Evolutionary conservation across 2,797 vertebrate species (phyloP), one percentile per base, ranked within the genome.

Genomic region (Rhinatrema bivittatum): DNA sequence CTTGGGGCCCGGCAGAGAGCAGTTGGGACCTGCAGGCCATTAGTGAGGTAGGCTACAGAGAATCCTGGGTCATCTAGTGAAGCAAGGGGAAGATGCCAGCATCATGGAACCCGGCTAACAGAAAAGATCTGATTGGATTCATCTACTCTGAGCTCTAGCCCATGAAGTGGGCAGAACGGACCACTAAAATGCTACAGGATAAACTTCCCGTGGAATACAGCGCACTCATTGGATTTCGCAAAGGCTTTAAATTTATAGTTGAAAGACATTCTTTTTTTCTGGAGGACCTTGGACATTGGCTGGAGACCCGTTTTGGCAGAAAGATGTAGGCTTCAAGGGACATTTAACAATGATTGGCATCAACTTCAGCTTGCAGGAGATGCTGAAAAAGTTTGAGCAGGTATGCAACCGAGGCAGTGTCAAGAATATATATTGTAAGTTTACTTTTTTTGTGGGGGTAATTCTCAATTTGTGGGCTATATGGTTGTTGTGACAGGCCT

Each of bases 301-400:
- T 61, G 62, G 56, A 67, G 56, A 50, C 74, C 56, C 1, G 67
- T 67, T 65, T 67, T 65, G 56, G 49, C 36, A 53, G 62, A 47
- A 81, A 73, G 65, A 86, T 85, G 84, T 81, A 69, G 70, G 63
- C 71, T 62, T 34, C 19, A 13, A 58, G 70, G 74, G 71, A 79
- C 30, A 2, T 51, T 56, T 64, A 33, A 76, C 60, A 76, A 98
- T 98, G 95, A 95, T 98, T 84, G 91, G 90, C 57, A 77, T 97
- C 62, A 94, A 87, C 70, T 91, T 91, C 81, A 89, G 82, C 65
- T 79, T 98, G 72, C 85, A 90, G 62, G 91, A 94, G 66, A 54
- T 96, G 64, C 85, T 98, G 64, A 50, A 74, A 60, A 91, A 79
- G 57, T 90, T 97, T 76, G 95, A 98, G 82, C 85, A 98, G 95